Evolutionary conservation across 2,113 vertebrate genomes (phyloP).

Genomic region (Rhinolophus sinicus): DNA sequence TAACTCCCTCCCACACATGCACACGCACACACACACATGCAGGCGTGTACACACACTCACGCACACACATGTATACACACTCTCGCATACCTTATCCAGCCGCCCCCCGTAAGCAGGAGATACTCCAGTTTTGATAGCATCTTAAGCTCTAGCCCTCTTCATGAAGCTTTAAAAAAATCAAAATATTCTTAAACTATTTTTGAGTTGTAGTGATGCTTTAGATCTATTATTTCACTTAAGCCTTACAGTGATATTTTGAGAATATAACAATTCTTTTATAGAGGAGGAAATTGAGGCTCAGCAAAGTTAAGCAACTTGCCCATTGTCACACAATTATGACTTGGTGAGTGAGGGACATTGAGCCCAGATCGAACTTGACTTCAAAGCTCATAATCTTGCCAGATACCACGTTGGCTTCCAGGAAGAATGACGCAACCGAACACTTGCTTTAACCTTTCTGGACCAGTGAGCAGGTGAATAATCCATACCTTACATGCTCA

Average conservation of each 20-base stretch:
- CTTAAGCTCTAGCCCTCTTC: neutral
- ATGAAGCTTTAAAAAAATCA: neutral
- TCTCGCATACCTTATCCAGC: neutral
- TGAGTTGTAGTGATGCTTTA: neutral
- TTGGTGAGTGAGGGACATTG: neutral
- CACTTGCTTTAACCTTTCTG: neutral
- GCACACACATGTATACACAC: too few species aligned
- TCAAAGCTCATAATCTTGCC: neutral
- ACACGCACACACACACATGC: neutral
- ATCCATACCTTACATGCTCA: neutral
- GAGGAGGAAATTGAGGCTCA: neutral
- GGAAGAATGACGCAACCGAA: neutral
- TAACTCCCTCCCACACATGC: neutral
- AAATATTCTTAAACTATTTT: neutral
- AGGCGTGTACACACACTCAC: neutral
- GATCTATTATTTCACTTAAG: neutral
- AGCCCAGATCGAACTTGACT: neutral
- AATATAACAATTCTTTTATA: neutral
- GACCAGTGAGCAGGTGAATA: neutral
- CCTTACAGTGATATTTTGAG: neutral
- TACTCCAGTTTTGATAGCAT: neutral
- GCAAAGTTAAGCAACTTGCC: neutral
- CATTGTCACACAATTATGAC: neutral
- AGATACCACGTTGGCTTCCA: neutral
- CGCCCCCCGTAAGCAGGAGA: neutral